Evolutionary conservation across 2,797 vertebrate genomes (phyloP), one percentile per base, ranked within the genome.

Genomic region (Chromis chromis): DNA sequence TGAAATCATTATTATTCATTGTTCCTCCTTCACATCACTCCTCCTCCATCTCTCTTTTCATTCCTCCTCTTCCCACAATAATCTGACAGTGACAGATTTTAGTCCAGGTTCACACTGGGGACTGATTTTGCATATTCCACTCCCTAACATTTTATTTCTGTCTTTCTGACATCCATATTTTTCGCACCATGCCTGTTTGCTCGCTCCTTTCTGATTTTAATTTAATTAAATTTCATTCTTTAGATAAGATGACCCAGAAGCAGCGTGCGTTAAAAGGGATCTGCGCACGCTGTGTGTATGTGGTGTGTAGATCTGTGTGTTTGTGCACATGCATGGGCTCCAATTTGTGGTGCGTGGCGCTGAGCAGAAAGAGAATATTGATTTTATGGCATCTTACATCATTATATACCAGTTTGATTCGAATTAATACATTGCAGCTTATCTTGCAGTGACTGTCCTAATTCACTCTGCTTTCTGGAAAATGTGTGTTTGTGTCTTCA

Each of bases 371-470:
- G 40, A 28, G 31, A 73, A 54, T 61, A 83, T 79, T 63, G 74
- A 83, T 83, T 79, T 86, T 48, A 70, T 78, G 65, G 33, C 85
- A 76, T 65, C 70, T 58, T 27, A 65, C 62, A 67, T 81, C 74
- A 78, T 80, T 76, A 78, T 73, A 84, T 25, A 66, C 55, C 53
- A 59, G 28, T 58, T 21, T 56, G 69, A 80, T 53, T 69, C 58
- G 40, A 28, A 74, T 54, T 31, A 70, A 79, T 17, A 33, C 22
- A 22, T 9, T 6, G 27, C 65, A 13, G 62, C 59, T 76, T 56
- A 9, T 70, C 48, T 52, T 50, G 55, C 57, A 46, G 49, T 3
- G 39, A 28, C 55, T 17, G 44, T 16, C 49, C 22, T 61, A 65
- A 3, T 62, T 78, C 61, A 42, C n/a, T 39, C 33, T 44, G 42